These are phyloP conservation scores for Oncorhynchus mykiss DNA, from an alignment of 2,113 vertebrate genomes.

Conservation along the genomic window DNA sequence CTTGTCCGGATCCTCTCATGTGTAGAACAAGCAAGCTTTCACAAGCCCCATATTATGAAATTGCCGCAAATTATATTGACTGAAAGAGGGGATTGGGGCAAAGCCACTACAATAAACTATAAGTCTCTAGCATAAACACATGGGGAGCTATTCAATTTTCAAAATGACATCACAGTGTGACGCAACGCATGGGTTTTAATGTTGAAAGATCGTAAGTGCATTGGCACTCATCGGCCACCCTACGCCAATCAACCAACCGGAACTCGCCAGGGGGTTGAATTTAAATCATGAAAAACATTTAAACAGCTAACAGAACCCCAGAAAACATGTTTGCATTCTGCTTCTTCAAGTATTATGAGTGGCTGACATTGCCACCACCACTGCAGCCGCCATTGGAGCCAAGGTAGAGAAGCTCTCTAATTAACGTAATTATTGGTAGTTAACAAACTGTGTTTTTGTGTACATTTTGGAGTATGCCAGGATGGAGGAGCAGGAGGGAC, in stretches of 20 bases:
- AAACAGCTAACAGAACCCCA: slow-evolving; percentile 44
- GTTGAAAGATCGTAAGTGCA: slow-evolving; percentile 76
- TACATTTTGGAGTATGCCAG: slow-evolving; percentile 69
- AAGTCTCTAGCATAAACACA: too few relatives aligned
- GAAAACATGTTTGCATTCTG: slow-evolving; percentile 75
- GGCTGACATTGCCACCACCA: slow-evolving; percentile 70
- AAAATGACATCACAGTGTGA: too few relatives aligned
- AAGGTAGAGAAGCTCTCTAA: slow-evolving; percentile 83
- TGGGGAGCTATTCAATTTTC: too few relatives aligned
- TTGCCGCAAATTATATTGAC: too few relatives aligned
- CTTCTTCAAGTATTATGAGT: slow-evolving; percentile 87
- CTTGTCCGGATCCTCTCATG: too few relatives aligned
- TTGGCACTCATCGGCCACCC: slow-evolving; percentile 68
- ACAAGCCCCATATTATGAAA: too few relatives aligned
- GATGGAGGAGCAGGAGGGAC: slow-evolving; percentile 13
- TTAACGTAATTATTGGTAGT: slow-evolving; percentile 97
- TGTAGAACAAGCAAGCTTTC: too few relatives aligned
- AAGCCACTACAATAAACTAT: too few relatives aligned
- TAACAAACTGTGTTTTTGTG: slow-evolving; percentile 83
- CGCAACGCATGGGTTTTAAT: slow-evolving; percentile 10
- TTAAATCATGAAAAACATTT: slow-evolving; percentile 30
- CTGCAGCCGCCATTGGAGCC: slow-evolving; percentile 47
- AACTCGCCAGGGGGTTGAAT: slow-evolving; percentile 13
- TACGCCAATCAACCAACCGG: slow-evolving; percentile 34
- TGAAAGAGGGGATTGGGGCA: too few relatives aligned